Base-by-base conservation (phyloP, 2,888 invertebrate genomes). In the Nemoura dubitans region DNA sequence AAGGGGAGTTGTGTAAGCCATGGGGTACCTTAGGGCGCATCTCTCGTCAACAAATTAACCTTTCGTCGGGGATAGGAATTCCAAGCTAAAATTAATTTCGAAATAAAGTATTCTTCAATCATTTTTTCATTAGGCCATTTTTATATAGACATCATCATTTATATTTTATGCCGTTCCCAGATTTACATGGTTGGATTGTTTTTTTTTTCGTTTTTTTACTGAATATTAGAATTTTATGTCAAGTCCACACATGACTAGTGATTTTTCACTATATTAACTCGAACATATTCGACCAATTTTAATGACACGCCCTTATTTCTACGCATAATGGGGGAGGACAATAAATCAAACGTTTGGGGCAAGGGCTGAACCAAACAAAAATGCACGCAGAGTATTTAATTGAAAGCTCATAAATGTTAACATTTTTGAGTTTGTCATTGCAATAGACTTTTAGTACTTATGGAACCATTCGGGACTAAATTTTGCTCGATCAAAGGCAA, bases 351-450 rank as follows among this genome's bases (percentile, higher is more conserved):
- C 27, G 21, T 78, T 1, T 42, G 14, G 21, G 26, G n/a, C 78
- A 26, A 42, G 83, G 42, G 83, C 25, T 36, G 43, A n/a, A 36
- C n/a, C 10, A 26, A 83, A 83, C 42, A 83, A 30, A 29, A 83
- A n/a, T 21, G 2, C 83, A n/a, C 43, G 83, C 43, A 25, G 83
- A 5, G 83, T 26, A 26, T 42, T 83, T 83, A 83, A 83, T 83
- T 83, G 83, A 10, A 26, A 42, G 16, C 29, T 83, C 42, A 42
- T 83, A 83, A 36, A 83, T 42, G 83, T 42, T n/a, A n/a, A n/a
- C n/a, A n/a, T n/a, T 83, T 83, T 42, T n/a, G 25, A 25, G 36
- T 25, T 25, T n/a, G 36, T 42, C 83, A 83, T 83, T 83, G 83
- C 30, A 81, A 10, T 3, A 27, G 36, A 3, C 36, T 36, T 36